Base-by-base conservation (phyloP, 2,888 invertebrate species). In the Phoenoteleia sp. region DNA sequence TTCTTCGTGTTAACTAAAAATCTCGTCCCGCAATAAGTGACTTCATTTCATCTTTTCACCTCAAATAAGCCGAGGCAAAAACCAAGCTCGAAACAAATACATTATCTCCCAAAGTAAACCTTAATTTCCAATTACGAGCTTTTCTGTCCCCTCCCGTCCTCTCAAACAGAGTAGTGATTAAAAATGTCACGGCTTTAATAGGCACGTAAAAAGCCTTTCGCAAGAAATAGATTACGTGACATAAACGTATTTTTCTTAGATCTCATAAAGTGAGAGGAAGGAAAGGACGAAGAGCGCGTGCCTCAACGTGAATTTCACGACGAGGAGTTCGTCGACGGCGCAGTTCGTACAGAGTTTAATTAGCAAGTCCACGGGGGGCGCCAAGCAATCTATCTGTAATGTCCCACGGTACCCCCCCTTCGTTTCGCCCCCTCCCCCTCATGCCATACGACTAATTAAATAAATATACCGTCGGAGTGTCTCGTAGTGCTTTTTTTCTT, bases 311-410 rank as follows among this genome's bases (percentile, higher is more conserved):
- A 82, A 82, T 81, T 80, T 85, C 76, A 80, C 49, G 72, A 79
- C 49, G 49, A 66, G 54, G 60, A 60, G 36, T 49, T 54, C 52
- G 69, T 42, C 47, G 72, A 45, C 45, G 27, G 42, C 69, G 72
- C 56, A 52, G 56, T 64, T 69, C 71, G 76, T 64, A 84, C 71
- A 56, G 88, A 90, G 91, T 91, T 91, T 91, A 91, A 91, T 91
- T 91, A 91, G 91, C 87, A 84, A 88, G 87, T 89, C 90, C 87
- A 82, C 86, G 88, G 90, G 90, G 88, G 89, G 88, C 74, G 85
- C 81, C 84, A 81, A 88, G 90, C 89, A 89, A 91, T 91, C 91
- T 91, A 91, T 91, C 88, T 85, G 87, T 87, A 86, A 88, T 88
- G 88, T 88, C 88, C 87, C 86, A 66, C 81, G 52, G 74, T 72